A percentile compares a stretch with the other conserved stretches of the same genome.
Evolutionary conservation across 2,888 invertebrate genomes (phyloP).

Genomic region (Epirrhoe alternata): DNA sequence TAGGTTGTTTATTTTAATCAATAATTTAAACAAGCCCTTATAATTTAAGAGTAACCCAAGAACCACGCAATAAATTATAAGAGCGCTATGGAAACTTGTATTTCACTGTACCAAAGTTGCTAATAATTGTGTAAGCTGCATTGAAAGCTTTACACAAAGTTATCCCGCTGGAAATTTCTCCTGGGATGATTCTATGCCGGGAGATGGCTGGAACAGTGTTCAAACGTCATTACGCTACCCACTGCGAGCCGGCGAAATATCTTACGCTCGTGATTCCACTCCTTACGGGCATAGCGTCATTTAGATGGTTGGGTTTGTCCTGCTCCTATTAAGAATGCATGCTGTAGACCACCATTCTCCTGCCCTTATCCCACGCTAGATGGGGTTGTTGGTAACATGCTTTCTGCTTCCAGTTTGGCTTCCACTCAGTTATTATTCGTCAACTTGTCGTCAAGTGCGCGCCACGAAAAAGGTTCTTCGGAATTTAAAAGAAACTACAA

Average conservation of each 20-base stretch:
- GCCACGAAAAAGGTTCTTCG: too few relatives aligned
- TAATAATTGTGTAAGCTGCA: conserved; percentile 46
- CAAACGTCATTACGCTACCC: conserved; percentile 56
- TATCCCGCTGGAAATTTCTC: conserved; percentile 59
- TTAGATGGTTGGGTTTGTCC: conserved; percentile 6
- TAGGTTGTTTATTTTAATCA: too few relatives aligned
- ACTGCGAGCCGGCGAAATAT: conserved; percentile 51
- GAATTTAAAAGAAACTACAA: too few relatives aligned
- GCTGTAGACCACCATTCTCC: too few relatives aligned
- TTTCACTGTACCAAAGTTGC: conserved; percentile 28
- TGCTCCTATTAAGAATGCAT: neutral
- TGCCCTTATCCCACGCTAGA: too few relatives aligned
- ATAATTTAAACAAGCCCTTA: too few relatives aligned
- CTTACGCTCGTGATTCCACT: conserved; percentile 49
- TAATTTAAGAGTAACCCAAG: neutral
- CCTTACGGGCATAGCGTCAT: conserved; percentile 28
- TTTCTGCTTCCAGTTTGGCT: too few relatives aligned
- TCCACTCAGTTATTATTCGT: too few relatives aligned
- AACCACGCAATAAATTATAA: neutral
- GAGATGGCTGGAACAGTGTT: conserved; percentile 57
- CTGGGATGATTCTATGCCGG: conserved; percentile 59
- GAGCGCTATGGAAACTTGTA: neutral
- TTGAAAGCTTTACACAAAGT: conserved; percentile 55
- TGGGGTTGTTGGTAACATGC: too few relatives aligned
- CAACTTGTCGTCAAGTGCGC: too few relatives aligned